A percentile compares a stretch with the other conserved stretches of the same genome.
Conservation (phyloP, 2,888 invertebrate species). For the Limnephilus lunatus region DNA sequence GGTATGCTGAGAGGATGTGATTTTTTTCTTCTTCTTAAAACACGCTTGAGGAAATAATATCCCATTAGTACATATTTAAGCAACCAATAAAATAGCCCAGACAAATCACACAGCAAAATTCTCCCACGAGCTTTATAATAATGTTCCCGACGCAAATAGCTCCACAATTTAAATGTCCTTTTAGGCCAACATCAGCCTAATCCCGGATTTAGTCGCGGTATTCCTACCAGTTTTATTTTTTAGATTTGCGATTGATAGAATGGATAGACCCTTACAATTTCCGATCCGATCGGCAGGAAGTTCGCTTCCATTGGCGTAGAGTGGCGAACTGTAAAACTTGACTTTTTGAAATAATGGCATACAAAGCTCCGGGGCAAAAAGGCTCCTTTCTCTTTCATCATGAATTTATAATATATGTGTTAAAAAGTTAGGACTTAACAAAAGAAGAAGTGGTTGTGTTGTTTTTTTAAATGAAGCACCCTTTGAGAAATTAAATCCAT, state of each 20-base stretch:
- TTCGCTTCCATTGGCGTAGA: constrained; percentile 49
- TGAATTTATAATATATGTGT: no score
- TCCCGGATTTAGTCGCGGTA: constrained; percentile 57
- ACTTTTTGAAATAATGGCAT: no score
- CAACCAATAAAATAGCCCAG: not conserved
- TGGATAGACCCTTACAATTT: constrained; percentile 62
- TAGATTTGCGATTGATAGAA: constrained; percentile 66
- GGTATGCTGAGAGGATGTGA: not conserved
- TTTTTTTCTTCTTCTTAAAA: no score
- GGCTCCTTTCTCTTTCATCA: no score
- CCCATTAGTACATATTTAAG: not conserved
- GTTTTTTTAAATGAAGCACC: no score
- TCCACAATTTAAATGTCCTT: constrained; percentile 60
- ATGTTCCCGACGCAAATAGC: constrained; percentile 48
- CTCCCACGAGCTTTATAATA: not conserved
- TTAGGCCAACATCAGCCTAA: constrained; percentile 55
- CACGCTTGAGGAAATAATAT: not conserved
- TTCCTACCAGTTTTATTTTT: constrained; percentile 61
- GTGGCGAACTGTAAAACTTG: not conserved
- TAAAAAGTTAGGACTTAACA: no score
- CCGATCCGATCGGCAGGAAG: constrained; percentile 60
- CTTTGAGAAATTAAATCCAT: no score
- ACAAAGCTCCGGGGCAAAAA: no score
- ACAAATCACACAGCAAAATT: not conserved
- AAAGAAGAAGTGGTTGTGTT: no score